These are phyloP conservation scores for Melieria crassipennis DNA, from an alignment of 2,888 invertebrate genomes.

Conservation along the genomic window DNA sequence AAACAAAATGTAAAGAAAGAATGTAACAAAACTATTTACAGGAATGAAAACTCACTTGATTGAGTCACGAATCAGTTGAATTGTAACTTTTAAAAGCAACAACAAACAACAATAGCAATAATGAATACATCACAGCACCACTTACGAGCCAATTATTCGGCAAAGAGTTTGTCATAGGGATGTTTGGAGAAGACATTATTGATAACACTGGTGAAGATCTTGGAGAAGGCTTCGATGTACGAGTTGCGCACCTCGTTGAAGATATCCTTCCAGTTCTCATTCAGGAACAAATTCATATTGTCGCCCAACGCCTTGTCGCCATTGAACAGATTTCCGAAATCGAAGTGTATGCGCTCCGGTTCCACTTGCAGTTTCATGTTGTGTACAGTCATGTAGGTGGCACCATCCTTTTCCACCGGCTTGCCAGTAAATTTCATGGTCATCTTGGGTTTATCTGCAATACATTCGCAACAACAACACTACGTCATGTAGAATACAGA, in stretches of 20 bases:
- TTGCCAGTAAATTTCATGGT: slow-evolving; percentile 39
- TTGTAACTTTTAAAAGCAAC: not conserved
- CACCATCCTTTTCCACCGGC: slow-evolving; percentile 40
- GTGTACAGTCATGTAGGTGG: slow-evolving; percentile 43
- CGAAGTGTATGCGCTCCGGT: slow-evolving; percentile 44
- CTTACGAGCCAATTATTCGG: slow-evolving; percentile 23
- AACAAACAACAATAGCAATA: not conserved
- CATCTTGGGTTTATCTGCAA: slow-evolving; percentile 41
- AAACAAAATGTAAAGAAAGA: too few relatives aligned
- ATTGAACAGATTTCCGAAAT: slow-evolving; percentile 65
- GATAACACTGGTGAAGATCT: slow-evolving; percentile 56
- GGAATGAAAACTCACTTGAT: too few relatives aligned
- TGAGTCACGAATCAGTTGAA: too few relatives aligned
- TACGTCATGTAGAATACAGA: not conserved
- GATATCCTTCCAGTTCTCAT: slow-evolving; percentile 65
- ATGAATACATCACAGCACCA: not conserved
- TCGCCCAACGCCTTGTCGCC: slow-evolving; percentile 66
- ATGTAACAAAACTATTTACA: too few relatives aligned
- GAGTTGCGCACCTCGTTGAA: slow-evolving; percentile 42
- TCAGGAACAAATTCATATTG: slow-evolving; percentile 66
- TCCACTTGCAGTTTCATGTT: slow-evolving; percentile 37
- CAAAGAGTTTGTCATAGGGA: slow-evolving; percentile 47
- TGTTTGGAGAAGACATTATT: slow-evolving; percentile 61
- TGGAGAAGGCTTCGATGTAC: slow-evolving; percentile 51
- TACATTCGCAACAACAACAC: slow-evolving; percentile 47